phyloP scores from a whole-genome alignment of 2,888 invertebrate genomes.

The Epinotia brunnichana region DNA sequence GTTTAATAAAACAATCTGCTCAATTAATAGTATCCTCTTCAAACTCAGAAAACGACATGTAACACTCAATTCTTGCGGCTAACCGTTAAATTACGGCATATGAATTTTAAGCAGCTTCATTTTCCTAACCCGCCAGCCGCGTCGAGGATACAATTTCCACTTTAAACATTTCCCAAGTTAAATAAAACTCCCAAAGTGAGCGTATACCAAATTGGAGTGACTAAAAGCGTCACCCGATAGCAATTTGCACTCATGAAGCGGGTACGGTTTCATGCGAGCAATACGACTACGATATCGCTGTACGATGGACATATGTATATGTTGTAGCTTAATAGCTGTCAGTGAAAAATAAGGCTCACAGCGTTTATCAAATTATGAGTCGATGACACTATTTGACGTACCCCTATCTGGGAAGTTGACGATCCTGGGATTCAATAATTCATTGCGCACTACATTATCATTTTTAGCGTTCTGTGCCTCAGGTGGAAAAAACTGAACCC shows the following conservation, averaged over 20 bases:
- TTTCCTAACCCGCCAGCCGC: not conserved
- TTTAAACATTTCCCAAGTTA: slow-evolving; percentile 12
- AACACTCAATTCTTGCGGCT: not conserved
- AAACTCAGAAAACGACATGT: too few relatives aligned
- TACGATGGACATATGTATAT: too few relatives aligned
- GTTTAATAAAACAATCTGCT: not conserved
- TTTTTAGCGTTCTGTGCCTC: too few relatives aligned
- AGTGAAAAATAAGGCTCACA: too few relatives aligned
- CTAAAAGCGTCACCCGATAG: slow-evolving; percentile 24
- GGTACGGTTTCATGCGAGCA: slow-evolving; percentile 10
- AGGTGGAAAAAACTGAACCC: too few relatives aligned
- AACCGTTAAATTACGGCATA: not conserved
- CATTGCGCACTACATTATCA: too few relatives aligned
- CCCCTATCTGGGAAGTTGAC: too few relatives aligned
- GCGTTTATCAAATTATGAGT: too few relatives aligned
- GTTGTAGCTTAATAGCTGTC: too few relatives aligned
- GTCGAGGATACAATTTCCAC: slow-evolving; percentile 6
- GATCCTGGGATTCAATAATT: too few relatives aligned
- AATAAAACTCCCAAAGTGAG: slow-evolving; percentile 27
- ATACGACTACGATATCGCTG: not conserved
- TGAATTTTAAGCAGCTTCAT: not conserved
- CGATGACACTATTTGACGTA: too few relatives aligned
- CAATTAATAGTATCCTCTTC: too few relatives aligned
- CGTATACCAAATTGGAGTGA: slow-evolving; percentile 15
- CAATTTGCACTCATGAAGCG: slow-evolving; percentile 22